Conservation (phyloP, 2,797 vertebrate genomes). For the Propithecus deckenii region DNA sequence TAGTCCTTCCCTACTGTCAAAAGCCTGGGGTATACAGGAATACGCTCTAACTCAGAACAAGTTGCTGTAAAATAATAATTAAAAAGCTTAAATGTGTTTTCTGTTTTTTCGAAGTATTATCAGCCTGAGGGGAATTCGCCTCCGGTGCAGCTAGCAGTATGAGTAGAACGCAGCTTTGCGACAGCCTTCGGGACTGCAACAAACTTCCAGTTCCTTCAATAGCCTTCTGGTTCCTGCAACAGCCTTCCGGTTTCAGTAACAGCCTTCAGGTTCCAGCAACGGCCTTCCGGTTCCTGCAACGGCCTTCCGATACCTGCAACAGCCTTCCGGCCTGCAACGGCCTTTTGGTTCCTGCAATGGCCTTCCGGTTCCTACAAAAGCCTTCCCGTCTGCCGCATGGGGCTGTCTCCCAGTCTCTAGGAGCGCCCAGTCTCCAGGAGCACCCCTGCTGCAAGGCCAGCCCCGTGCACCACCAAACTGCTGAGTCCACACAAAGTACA, state of each 20-base stretch:
- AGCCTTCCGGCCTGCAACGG: too few species aligned
- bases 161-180: neutral
- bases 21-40: neutral
- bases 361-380: too few species aligned
- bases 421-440: neutral
- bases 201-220: neutral
- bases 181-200: neutral
- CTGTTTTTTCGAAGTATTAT: neutral
- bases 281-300: too few species aligned
- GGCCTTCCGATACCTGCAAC: too few species aligned
- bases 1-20: neutral
- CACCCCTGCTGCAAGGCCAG: neutral
- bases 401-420: too few species aligned
- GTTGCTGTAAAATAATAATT: neutral
- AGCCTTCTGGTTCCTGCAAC: neutral
- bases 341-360: too few species aligned
- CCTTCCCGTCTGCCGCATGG: too few species aligned
- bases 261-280: too few species aligned
- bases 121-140: neutral
- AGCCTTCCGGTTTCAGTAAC: too few species aligned
- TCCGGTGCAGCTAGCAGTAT: neutral
- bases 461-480: neutral
- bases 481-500: neutral
- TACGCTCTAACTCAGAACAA: neutral
- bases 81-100: neutral